Conservation (phyloP, 1,140 invertebrate genomes). For the Psix sp. region DNA sequence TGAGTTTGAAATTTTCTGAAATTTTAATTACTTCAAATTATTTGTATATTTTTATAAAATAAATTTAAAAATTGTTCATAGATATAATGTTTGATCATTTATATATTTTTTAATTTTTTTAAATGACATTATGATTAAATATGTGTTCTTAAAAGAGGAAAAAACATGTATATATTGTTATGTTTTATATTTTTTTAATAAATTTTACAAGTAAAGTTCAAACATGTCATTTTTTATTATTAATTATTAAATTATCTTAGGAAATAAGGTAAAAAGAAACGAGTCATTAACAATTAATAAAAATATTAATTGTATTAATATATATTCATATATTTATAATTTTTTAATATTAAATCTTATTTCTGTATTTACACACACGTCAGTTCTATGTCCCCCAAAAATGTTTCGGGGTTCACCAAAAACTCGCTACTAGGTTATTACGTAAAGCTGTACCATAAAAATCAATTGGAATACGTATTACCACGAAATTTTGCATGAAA, state of each 20-base stretch:
- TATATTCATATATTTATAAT: constrained; percentile 43
- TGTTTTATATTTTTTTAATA: constrained; percentile 49
- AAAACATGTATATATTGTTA: constrained; percentile 46
- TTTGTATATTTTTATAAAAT: too few relatives aligned
- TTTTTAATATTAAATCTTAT: constrained; percentile 70
- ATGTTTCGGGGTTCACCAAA: constrained; percentile 39
- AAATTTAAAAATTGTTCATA: too few relatives aligned
- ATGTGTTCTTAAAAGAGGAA: constrained; percentile 24
- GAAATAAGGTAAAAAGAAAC: neutral
- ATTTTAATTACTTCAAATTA: too few relatives aligned
- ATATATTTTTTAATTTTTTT: constrained; percentile 2
- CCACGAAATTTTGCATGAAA: constrained; percentile 34
- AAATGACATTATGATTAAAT: constrained; percentile 29
- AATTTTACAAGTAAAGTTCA: constrained; percentile 32
- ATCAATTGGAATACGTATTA: constrained; percentile 39
- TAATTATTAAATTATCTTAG: neutral
- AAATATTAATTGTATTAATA: constrained; percentile 35
- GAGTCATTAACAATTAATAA: constrained; percentile 3
- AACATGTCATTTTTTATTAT: constrained; percentile 17
- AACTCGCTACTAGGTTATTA: constrained; percentile 62
- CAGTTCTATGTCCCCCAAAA: constrained; percentile 63
- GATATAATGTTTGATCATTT: too few relatives aligned
- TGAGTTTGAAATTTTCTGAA: too few relatives aligned
- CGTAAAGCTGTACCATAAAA: constrained; percentile 62
- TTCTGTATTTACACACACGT: constrained; percentile 71